Base-by-base conservation (phyloP, 2,113 vertebrate genomes). In the Neodontobutis hainanensis region DNA sequence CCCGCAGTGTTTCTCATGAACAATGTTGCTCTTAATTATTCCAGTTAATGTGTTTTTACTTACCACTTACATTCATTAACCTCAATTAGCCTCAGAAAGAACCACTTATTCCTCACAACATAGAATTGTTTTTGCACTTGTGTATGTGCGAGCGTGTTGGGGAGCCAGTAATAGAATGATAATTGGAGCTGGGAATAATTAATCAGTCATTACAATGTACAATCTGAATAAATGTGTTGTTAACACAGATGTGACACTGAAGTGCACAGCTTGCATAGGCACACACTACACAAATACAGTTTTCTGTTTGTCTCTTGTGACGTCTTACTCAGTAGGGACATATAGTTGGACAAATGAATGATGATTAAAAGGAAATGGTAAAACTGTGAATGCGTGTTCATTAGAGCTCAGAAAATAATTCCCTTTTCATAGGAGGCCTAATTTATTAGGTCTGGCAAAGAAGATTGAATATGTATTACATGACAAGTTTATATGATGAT, bases 51-150 rank as follows among this genome's bases (percentile, higher is more conserved):
- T 87, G 81, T 85, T 92, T 91, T 84, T 85, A 89, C 86, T 88
- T 80, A 85, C 70, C 55, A 86, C 78, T 87, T 88, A 80, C 83
- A 78, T 81, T 89, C 90, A 92, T 92, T 92, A 92, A 92, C 92
- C 90, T 89, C 88, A 82, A 82, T 91, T 91, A 89, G 81, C 86
- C 82, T 70, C 58, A 49, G 68, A 85, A 85, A 80, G 69, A 75
- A 85, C 63, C 59, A 78, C 77, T 85, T 77, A 77, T 81, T 88
- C 77, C 73, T 76, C 73, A 58, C 48, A 11, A 77, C 68, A 50
- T 56, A 36, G 11, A 61, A 27, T 44, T 65, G 62, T 77, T 73
- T 74, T 48, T 62, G 49, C 59, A 42, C 77, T 50, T 76, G 43
- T 83, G 72, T 66, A 49, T 56, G 72, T 61, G 42, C 52, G 45